Conservation (phyloP, 2,113 vertebrate genomes). For the Chelonoidis abingdonii region DNA sequence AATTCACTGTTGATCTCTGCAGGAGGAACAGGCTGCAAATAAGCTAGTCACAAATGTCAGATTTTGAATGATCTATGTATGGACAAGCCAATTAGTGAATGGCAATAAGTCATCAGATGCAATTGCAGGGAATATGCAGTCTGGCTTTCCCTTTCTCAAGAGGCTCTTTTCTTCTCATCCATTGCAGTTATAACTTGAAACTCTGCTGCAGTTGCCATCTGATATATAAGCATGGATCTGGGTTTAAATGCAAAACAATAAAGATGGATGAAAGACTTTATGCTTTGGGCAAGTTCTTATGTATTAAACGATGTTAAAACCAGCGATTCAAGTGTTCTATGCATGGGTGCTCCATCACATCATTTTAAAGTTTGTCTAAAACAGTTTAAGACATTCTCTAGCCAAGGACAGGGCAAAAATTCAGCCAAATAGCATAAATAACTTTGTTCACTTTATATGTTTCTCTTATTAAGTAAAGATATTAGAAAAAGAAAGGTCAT, state of each 20-base stretch:
- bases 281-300: not conserved
- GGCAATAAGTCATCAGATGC: slow-evolving; percentile 61
- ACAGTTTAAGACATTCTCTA: slow-evolving; percentile 46
- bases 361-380: slow-evolving; percentile 55
- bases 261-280: slow-evolving; percentile 53
- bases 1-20: slow-evolving; percentile 31
- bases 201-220: slow-evolving; percentile 66
- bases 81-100: slow-evolving; percentile 60
- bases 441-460: not conserved
- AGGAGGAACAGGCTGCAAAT: slow-evolving; percentile 41
- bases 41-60: slow-evolving; percentile 19
- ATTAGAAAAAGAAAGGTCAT: not conserved
- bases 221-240: slow-evolving; percentile 43
- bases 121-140: slow-evolving; percentile 50
- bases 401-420: not conserved
- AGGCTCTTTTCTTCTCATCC: slow-evolving; percentile 54
- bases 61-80: slow-evolving; percentile 43
- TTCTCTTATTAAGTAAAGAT: not conserved
- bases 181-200: slow-evolving; percentile 58
- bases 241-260: slow-evolving; percentile 65
- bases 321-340: slow-evolving; percentile 34
- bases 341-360: not conserved
- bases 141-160: slow-evolving; percentile 50
- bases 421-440: not conserved
- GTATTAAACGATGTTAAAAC: slow-evolving; percentile 46